phyloP scores from a whole-genome alignment of 2,113 vertebrate genomes.

The Spea multiplicata region DNA sequence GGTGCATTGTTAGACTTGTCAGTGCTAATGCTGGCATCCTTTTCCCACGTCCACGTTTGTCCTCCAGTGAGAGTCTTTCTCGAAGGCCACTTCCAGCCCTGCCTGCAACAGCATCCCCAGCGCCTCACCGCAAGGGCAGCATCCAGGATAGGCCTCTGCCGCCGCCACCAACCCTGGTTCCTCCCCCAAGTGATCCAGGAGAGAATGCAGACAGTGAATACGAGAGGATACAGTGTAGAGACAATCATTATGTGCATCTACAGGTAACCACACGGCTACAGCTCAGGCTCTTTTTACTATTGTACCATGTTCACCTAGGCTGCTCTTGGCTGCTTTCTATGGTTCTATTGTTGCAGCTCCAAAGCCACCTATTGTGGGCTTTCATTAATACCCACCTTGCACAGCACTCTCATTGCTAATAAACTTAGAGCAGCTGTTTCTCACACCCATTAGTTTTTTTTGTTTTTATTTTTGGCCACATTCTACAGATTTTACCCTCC shows the following conservation, averaged over 20 bases:
- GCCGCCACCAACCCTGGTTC: slow-evolving; percentile 73
- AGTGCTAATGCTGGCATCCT: slow-evolving; percentile 33
- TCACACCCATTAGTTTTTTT: too few species aligned
- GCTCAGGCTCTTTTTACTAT: too few species aligned
- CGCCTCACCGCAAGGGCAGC: slow-evolving; percentile 79
- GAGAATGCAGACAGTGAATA: slow-evolving; percentile 79
- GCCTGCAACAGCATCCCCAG: slow-evolving; percentile 69
- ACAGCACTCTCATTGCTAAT: too few species aligned
- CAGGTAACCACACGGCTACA: slow-evolving; percentile 53
- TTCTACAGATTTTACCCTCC: too few species aligned
- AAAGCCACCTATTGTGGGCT: too few species aligned
- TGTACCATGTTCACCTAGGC: too few species aligned
- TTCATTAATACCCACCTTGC: too few species aligned
- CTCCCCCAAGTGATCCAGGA: slow-evolving; percentile 51
- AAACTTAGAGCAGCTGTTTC: too few species aligned
- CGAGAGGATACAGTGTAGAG: slow-evolving; percentile 74
- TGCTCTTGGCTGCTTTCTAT: too few species aligned
- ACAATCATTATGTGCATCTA: slow-evolving; percentile 66
- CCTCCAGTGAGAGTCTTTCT: slow-evolving; percentile 82
- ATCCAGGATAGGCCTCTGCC: slow-evolving; percentile 87
- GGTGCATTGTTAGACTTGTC: slow-evolving; percentile 1
- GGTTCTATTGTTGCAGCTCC: too few species aligned
- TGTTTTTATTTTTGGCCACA: too few species aligned
- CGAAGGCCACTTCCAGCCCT: slow-evolving; percentile 82
- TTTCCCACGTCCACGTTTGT: slow-evolving; percentile 69